Conservation (phyloP, 2,888 invertebrate genomes). For the Drosophila mayaguana region DNA sequence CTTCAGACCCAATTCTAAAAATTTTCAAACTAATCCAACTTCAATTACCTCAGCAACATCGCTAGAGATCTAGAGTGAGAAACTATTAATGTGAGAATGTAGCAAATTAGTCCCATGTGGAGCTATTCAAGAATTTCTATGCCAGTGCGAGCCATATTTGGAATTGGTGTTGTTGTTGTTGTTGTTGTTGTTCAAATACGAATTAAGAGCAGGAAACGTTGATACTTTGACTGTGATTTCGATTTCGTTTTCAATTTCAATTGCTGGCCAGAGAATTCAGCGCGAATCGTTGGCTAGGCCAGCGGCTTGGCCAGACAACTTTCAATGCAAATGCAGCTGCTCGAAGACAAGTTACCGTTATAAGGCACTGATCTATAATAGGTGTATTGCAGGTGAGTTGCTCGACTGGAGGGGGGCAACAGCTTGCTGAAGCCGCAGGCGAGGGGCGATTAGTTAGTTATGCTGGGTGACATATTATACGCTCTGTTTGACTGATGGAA, state of each 20-base stretch:
- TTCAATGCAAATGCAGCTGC: slow-evolving; percentile 72
- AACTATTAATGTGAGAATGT: slow-evolving; percentile 2
- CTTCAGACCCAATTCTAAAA: no score
- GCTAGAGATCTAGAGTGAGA: neutral
- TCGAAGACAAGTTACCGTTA: slow-evolving; percentile 51
- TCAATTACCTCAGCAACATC: neutral
- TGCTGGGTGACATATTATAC: slow-evolving; percentile 39
- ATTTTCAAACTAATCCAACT: neutral
- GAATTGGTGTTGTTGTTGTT: slow-evolving; percentile 2
- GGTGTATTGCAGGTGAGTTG: neutral
- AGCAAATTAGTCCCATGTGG: slow-evolving; percentile 6
- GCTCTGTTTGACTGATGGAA: slow-evolving; percentile 41
- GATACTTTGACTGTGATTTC: slow-evolving; percentile 5
- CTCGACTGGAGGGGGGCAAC: neutral
- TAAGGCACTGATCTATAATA: slow-evolving; percentile 30
- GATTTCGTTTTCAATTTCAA: slow-evolving; percentile 52
- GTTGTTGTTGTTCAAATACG: slow-evolving; percentile 19
- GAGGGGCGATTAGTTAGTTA: slow-evolving; percentile 2
- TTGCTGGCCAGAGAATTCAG: slow-evolving; percentile 32
- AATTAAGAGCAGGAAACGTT: slow-evolving; percentile 30
- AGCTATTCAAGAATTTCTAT: slow-evolving; percentile 13
- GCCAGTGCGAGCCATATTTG: slow-evolving; percentile 13
- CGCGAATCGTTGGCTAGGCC: neutral
- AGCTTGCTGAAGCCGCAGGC: neutral
- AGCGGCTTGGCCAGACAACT: slow-evolving; percentile 50